These are phyloP conservation scores for Leuciscus waleckii DNA, from an alignment of 2,797 vertebrate genomes.

Conservation along the genomic window DNA sequence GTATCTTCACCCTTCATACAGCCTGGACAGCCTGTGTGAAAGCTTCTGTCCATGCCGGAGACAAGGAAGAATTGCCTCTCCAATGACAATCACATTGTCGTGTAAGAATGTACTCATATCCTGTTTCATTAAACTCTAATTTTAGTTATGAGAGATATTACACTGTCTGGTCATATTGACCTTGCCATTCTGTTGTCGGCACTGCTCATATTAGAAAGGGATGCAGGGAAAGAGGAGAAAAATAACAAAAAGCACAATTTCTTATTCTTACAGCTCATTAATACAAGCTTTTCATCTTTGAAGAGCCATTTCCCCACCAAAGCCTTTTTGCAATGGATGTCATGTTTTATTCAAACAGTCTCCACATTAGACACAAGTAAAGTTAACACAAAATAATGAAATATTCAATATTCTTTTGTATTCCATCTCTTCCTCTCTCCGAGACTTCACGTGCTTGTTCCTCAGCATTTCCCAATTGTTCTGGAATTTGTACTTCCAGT, in stretches of 20 bases:
- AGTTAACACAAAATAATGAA: conserved; percentile 56
- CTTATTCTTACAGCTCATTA: conserved; percentile 2
- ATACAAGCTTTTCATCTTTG: conserved; percentile 34
- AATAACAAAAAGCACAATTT: conserved; percentile 28
- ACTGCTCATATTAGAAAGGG: conserved; percentile 17
- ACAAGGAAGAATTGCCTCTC: conserved; percentile 43
- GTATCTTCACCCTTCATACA: conserved; percentile 14
- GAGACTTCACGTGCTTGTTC: neutral
- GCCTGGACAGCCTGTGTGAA: neutral
- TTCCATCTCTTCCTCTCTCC: conserved; percentile 8
- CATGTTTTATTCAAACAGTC: conserved; percentile 59
- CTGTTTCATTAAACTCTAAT: conserved; percentile 50
- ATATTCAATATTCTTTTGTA: conserved; percentile 53
- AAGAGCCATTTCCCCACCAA: conserved; percentile 40
- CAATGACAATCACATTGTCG: conserved; percentile 43
- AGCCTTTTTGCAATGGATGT: conserved; percentile 38
- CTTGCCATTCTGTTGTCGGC: conserved; percentile 38
- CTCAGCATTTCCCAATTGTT: conserved; percentile 11
- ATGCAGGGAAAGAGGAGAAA: neutral
- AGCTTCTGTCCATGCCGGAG: conserved; percentile 4
- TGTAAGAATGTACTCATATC: conserved; percentile 51
- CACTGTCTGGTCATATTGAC: conserved; percentile 47
- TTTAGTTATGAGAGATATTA: conserved; percentile 43
- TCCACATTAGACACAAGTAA: conserved; percentile 33
- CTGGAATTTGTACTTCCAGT: neutral